Evolutionary conservation across 2,113 vertebrate species (phyloP), one percentile per base, ranked within the genome.

Genomic region (Esox niger): DNA sequence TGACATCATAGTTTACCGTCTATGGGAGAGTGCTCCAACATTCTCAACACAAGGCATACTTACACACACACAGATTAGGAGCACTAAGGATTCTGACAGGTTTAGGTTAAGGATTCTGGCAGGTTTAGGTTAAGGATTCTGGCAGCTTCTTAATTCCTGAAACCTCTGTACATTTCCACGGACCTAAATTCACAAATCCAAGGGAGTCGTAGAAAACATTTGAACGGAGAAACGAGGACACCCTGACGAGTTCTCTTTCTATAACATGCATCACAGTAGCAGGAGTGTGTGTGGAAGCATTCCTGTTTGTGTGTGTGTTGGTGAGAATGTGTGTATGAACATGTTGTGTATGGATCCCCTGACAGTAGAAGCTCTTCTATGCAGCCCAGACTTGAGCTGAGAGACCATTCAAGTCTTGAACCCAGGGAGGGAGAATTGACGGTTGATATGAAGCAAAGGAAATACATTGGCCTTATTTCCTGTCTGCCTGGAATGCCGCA

Each of bases 391-490:
- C 4, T 20, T 13, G 76, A 82, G 76, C 73, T 27, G 71, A 79
- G 73, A 80, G 75, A 69, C 82, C 78, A 82, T 89, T 89, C 83
- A 66, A 75, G 79, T 80, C 69, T 69, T 75, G 71, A 81, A 88
- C 78, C 65, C 74, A 76, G 77, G 62, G 72, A 38, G 32, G 13
- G 38, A 71, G 71, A 81, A 74, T 79, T 72, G 76, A 69, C 62
- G 75, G 88, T 89, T 89, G 84, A 90, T 88, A 86, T 43, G 73
- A 80, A 67, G 82, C 84, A 83, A 85, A 88, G 83, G 87, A 89
- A 88, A 87, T 80, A 84, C 84, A 88, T 88, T 84, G 86, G 84
- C 86, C 88, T 86, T 89, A 89, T 89, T 90, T 91, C 87, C 86
- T 88, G 77, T 79, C 71, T 81, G 79, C 74, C 84, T 86, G 83